Base-by-base conservation (phyloP, 2,888 invertebrate genomes). In the Meganola albula region DNA sequence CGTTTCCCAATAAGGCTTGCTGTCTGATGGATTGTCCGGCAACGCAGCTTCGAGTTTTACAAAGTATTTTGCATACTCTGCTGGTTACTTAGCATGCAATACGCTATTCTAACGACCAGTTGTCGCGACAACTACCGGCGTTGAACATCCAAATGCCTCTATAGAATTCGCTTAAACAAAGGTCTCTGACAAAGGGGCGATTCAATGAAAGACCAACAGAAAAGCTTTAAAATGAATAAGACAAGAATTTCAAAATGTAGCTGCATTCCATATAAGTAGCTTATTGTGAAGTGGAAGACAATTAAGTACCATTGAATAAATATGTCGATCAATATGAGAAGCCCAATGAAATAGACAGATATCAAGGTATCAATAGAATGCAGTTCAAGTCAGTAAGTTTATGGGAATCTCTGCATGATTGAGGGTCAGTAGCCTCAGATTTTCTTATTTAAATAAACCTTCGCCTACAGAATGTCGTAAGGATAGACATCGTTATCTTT, bases 111-210 rank as follows among this genome's bases (percentile, higher is more conserved):
- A 76, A 75, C 74, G 71, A 72, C 58, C 58, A 53, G 50, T 53
- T 60, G 72, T 73, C 74, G 75, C 69, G 74, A 65, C 74, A 53
- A 70, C 78, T 74, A 66, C 75, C 74, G 70, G 67, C 69, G 59
- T 48, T 45, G 30, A 42, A 45, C 37, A 40, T 42, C 30, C 26
- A 42, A n/a, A 38, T 34, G 46, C 40, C 43, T 40, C 21, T 36
- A 39, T 33, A 36, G 31, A 41, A 26, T 24, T n/a, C n/a, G n/a
- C n/a, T n/a, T n/a, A n/a, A n/a, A n/a, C n/a, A n/a, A n/a, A n/a
- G n/a, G n/a, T n/a, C n/a, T n/a, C n/a, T n/a, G n/a, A n/a, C n/a
- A n/a, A n/a, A n/a, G n/a, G n/a, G n/a, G n/a, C n/a, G n/a, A n/a
- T n/a, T n/a, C n/a, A n/a, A n/a, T n/a, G n/a, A n/a, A n/a, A n/a